These are phyloP conservation scores for Timema podura DNA, from an alignment of 2,888 invertebrate species.

Conservation along the genomic window DNA sequence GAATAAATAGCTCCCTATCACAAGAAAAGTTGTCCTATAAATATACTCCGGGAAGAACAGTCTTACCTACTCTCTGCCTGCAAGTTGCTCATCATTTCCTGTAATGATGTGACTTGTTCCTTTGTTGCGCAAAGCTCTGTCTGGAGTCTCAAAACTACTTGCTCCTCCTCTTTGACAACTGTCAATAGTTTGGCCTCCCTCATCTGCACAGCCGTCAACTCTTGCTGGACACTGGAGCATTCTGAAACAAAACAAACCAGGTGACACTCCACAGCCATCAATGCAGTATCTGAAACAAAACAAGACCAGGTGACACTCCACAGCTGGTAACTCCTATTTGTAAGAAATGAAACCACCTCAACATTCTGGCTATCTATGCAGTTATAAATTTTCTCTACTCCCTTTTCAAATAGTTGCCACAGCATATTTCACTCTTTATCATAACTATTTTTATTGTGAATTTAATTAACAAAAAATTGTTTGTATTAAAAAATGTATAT, in stretches of 20 bases:
- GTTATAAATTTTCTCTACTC: too few relatives aligned
- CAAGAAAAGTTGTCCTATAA: too few relatives aligned
- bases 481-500: too few relatives aligned
- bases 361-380: too few relatives aligned
- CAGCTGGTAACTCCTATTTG: neutral
- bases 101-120: conserved; percentile 6
- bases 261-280: too few relatives aligned
- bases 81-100: conserved; percentile 13
- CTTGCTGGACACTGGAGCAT: conserved; percentile 8
- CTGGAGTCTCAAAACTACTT: neutral
- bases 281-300: conserved; percentile 15
- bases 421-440: too few relatives aligned
- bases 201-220: conserved; percentile 5
- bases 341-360: too few relatives aligned
- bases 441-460: too few relatives aligned
- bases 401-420: too few relatives aligned
- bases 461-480: too few relatives aligned
- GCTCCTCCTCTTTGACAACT: neutral
- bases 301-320: neutral
- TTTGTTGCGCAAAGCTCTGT: conserved; percentile 3
- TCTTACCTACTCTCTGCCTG: conserved; percentile 18
- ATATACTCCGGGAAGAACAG: neutral
- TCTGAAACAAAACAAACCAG: conserved; percentile 11
- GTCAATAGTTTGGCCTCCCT: conserved; percentile 10
- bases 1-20: too few relatives aligned